Evolutionary conservation across 1,140 invertebrate species (phyloP), one percentile per base, ranked within the genome.

Genomic region (Drosophila kohkoa): DNA sequence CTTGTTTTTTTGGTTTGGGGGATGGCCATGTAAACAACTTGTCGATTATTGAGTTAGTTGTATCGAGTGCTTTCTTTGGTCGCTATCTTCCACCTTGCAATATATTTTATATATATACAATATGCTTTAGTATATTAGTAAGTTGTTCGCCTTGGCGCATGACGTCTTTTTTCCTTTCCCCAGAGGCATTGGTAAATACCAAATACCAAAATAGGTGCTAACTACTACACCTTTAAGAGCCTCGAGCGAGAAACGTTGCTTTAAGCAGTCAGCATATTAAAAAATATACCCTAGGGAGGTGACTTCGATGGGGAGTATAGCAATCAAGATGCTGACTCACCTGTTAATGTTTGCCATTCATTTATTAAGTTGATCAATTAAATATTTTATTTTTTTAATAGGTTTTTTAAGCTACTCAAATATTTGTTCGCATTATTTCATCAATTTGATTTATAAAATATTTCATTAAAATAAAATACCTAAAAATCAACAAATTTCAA

Each of bases 21-120:
- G 11, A 38, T 43, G 35, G 54, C 28, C 64, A 25, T 60, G 64
- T 68, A 60, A 73, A 73, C 70, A 73, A 54, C 16, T 45, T 68
- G 46, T 28, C 49, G 60, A 49, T 54, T 72, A 49, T 58, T n/a
- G 52, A 8, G 51, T 28, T 48, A 13, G 13, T 3, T 48, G 20
- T 5, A 28, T 35, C 16, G 46, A 32, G 32, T 32, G 32, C 32
- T 32, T 25, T 25, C 32, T 32, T 25, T 25, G 45, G 45, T 46
- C 13, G 45, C 20, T 25, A 25, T 25, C 15, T 49, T 8, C 15
- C 15, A 11, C 11, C 51, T 54, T 54, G 32, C 25, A 52, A 52
- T 30, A 52, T 28, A 20, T 52, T 52, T 30, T 52, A n/a, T 52
- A 28, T 52, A 28, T 30, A 5, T 49, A 11, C 5, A 11, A 4